phyloP scores from a whole-genome alignment of 2,113 vertebrate genomes.

The Ceyx cyanopectus region DNA sequence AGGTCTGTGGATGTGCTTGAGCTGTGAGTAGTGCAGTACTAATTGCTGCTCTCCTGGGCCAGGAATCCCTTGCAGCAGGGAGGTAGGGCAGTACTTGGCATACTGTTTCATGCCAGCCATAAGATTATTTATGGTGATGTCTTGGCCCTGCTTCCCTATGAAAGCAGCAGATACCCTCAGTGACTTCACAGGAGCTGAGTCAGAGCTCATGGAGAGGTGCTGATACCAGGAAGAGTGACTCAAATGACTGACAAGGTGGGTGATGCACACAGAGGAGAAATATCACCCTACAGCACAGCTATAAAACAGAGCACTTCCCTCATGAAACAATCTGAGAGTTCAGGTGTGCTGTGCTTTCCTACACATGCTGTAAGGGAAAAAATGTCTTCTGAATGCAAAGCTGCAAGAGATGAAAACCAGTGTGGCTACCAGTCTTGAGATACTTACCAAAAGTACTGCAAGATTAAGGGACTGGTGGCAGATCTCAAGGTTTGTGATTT shows the following conservation, averaged over 20 bases:
- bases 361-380: background rate
- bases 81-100: background rate
- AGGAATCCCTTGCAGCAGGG: background rate
- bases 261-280: background rate
- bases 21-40: background rate
- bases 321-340: accelerated
- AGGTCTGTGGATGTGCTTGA: background rate
- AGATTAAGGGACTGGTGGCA: background rate
- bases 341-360: background rate
- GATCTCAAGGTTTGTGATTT: background rate
- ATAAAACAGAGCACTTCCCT: background rate
- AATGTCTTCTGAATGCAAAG: background rate
- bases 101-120: background rate
- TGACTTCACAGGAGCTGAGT: conserved; percentile 7
- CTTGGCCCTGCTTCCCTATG: background rate
- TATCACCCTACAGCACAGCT: background rate
- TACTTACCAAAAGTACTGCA: background rate
- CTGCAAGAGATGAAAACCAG: background rate
- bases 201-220: background rate
- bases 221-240: background rate
- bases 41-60: background rate
- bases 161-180: background rate
- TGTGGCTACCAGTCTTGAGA: background rate
- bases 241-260: background rate
- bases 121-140: background rate